Evolutionary conservation across 53 echinoderm and acorn worm species (phyloP).

Genomic region (Apostichopus leukothele): DNA sequence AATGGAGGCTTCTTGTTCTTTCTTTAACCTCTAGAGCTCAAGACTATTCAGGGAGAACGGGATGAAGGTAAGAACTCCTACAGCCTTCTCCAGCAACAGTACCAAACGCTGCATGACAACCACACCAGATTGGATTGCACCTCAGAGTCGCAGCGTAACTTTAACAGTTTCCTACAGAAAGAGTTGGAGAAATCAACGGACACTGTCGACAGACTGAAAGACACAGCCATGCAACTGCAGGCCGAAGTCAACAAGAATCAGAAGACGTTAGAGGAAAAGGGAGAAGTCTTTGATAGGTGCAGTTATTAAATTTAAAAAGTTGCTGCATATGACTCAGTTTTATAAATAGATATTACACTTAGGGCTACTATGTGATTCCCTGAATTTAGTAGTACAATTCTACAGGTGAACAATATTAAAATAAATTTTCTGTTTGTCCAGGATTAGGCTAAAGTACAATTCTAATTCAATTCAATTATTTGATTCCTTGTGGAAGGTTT

Average conservation of each 20-base stretch:
- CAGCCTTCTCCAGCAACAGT: slow-evolving; percentile 16
- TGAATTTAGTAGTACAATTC: too few species aligned
- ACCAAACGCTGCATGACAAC: slow-evolving; percentile 24
- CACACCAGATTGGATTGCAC: slow-evolving; percentile 41
- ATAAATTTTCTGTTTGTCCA: too few species aligned
- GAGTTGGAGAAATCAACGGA: slow-evolving; percentile 8
- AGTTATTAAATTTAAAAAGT: too few species aligned
- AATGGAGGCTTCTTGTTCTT: neutral
- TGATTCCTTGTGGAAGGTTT: too few species aligned
- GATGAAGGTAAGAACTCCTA: neutral
- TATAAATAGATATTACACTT: too few species aligned
- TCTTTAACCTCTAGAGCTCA: neutral
- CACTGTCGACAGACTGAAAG: slow-evolving; percentile 16
- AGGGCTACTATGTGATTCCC: too few species aligned
- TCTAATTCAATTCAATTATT: too few species aligned
- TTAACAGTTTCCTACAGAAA: slow-evolving; percentile 15
- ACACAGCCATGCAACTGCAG: neutral
- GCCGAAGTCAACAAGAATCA: neutral
- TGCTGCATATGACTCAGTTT: too few species aligned
- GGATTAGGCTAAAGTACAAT: too few species aligned
- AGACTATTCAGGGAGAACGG: neutral
- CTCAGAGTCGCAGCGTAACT: slow-evolving; percentile 10
- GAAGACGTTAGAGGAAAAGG: neutral
- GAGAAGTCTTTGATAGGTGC: slow-evolving; percentile 7
- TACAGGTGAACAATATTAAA: too few species aligned